These are phyloP conservation scores for Apodemus sylvaticus DNA, from an alignment of 2,113 vertebrate species.

Conservation along the genomic window DNA sequence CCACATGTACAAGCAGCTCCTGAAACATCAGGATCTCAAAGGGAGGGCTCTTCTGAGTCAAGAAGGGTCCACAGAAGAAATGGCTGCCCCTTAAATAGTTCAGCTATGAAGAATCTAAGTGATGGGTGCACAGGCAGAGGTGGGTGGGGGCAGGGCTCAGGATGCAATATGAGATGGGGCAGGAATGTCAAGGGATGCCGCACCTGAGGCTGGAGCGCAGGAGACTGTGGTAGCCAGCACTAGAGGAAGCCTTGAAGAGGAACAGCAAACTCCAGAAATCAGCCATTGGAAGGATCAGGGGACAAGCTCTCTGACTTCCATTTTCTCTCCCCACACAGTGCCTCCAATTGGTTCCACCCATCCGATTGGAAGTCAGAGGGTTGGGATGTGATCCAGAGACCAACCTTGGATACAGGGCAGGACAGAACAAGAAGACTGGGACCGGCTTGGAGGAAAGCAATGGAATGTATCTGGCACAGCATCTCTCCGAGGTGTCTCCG, in stretches of 20 bases:
- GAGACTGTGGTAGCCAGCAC: background rate
- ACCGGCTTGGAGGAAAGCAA: background rate
- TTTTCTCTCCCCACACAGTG: background rate
- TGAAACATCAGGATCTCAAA: background rate
- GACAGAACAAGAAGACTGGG: background rate
- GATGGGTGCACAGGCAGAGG: background rate
- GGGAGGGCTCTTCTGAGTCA: background rate
- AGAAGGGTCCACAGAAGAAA: background rate
- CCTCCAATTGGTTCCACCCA: background rate
- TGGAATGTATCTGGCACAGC: background rate
- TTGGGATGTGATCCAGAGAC: background rate
- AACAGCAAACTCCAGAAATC: background rate
- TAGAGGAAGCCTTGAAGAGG: background rate
- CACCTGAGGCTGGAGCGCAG: background rate
- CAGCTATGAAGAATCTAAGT: background rate
- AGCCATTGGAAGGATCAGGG: background rate
- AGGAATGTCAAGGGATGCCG: accelerated
- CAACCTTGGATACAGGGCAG: background rate
- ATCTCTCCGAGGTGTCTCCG: background rate
- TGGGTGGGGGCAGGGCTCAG: too few relatives aligned
- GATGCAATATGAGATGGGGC: background rate
- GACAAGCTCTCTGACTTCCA: background rate
- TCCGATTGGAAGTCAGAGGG: background rate
- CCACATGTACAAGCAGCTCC: background rate
- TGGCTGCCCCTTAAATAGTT: background rate